Evolutionary conservation across 2,888 invertebrate genomes (phyloP).

Genomic region (Dione vanillae): DNA sequence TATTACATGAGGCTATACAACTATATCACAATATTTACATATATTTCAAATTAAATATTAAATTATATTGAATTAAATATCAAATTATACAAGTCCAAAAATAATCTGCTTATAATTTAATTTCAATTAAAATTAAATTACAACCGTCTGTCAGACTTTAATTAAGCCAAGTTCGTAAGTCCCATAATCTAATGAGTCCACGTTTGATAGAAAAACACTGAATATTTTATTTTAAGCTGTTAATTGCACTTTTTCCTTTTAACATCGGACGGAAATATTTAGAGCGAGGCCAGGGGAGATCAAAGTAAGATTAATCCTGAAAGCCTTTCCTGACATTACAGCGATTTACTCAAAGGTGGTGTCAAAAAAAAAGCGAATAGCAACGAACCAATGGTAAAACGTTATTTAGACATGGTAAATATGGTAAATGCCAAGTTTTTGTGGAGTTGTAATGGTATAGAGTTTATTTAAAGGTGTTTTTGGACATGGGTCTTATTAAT

Average conservation of each 20-base stretch:
- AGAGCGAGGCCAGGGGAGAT: constrained; percentile 28
- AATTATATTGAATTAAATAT: too few relatives aligned
- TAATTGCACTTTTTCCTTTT: constrained; percentile 30
- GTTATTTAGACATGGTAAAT: constrained; percentile 9
- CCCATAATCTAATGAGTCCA: constrained; percentile 7
- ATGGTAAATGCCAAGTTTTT: not conserved
- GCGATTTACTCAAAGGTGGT: constrained; percentile 19
- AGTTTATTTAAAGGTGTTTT: not conserved
- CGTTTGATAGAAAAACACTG: constrained; percentile 19
- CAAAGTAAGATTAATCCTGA: constrained; percentile 28
- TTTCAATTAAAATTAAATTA: not conserved
- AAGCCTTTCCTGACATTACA: constrained; percentile 18
- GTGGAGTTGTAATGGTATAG: not conserved
- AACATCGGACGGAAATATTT: constrained; percentile 21
- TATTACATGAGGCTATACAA: too few relatives aligned
- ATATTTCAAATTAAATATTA: too few relatives aligned
- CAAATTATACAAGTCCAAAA: too few relatives aligned
- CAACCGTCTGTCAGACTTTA: not conserved
- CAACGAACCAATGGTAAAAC: constrained; percentile 3
- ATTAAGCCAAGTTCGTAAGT: not conserved
- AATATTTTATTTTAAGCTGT: constrained; percentile 18
- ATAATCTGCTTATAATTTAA: not conserved
- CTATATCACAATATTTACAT: too few relatives aligned
- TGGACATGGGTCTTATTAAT: not conserved
- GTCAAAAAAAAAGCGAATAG: constrained; percentile 20